Conservation (phyloP, 2,888 invertebrate genomes). For the Alitta virens region DNA sequence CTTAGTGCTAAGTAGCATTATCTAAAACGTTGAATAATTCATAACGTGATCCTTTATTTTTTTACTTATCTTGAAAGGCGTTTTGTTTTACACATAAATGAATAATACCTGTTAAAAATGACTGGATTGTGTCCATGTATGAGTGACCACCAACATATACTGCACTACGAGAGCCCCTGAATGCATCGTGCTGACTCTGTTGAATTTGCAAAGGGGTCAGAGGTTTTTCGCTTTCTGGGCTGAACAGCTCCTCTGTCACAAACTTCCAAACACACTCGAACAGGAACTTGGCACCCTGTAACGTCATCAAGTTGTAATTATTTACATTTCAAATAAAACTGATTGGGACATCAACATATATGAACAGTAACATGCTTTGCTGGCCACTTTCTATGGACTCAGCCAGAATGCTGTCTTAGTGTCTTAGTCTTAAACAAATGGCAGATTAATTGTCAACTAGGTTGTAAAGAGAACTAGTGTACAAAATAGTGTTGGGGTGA, state of each 20-base stretch:
- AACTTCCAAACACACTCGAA: slow-evolving; percentile 42
- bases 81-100: no score
- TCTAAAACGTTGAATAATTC: no score
- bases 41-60: no score
- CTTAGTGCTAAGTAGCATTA: no score
- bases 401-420: no score
- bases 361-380: background rate
- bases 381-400: background rate
- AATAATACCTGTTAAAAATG: slow-evolving; percentile 13
- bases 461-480: no score
- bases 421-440: no score
- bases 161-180: slow-evolving; percentile 34
- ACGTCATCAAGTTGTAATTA: background rate
- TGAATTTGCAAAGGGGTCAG: slow-evolving; percentile 10
- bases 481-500: no score
- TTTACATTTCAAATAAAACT: background rate
- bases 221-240: slow-evolving; percentile 26
- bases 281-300: slow-evolving; percentile 44
- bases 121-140: slow-evolving; percentile 29
- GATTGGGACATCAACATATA: no score
- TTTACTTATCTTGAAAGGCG: no score
- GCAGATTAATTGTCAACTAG: no score
- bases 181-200: slow-evolving; percentile 37
- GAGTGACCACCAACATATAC: slow-evolving; percentile 37
- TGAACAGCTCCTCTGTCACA: slow-evolving; percentile 34